Base-by-base conservation (phyloP, 2,113 vertebrate genomes). In the Daboia siamensis region DNA sequence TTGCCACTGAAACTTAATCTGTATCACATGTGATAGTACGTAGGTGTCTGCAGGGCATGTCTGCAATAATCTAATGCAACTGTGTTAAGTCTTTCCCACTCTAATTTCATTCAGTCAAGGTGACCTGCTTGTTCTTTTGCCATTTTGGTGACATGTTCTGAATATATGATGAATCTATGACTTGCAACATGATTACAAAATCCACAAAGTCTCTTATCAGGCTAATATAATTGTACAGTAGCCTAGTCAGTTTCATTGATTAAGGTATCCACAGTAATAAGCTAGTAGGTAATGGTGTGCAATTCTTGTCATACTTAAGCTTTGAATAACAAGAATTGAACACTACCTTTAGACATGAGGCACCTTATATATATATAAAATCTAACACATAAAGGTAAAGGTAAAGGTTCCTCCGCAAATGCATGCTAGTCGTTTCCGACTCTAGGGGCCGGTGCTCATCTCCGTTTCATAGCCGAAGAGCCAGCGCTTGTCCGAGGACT, bases 111-210 rank as follows among this genome's bases (percentile, higher is more conserved):
- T 86, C 87, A 86, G 33, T 80, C 90, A 90, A 1, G 0, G 92
- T 90, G 87, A 51, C 39, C 85, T 94, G 89, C 86, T 91, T 92
- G 87, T 21, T 89, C 92, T 57, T 8, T 90, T 93, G 93, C 23
- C 80, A 17, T 69, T 21, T 44, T 51, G 88, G 89, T 0, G 33
- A 4, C 69, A 91, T 46, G 48, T 88, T 74, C 88, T 90, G 90
- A 87, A 13, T 48, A 48, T 57, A 8, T 5, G 69, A 74, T 85
- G 93, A 86, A 90, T 69, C 9, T 44, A 89, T 20, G 91, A 64
- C n/a, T 52, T 94, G 91, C 86, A 90, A 64, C 55, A 3, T 5
- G 90, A 87, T 56, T 93, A 56, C 93, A 74, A 91, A 88, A 80
- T 61, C 57, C 17, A 90, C 64, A 20, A 90, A 12, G 10, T 86